Conservation (phyloP, 2,888 invertebrate genomes). For the Cecidostiba fungosa region DNA sequence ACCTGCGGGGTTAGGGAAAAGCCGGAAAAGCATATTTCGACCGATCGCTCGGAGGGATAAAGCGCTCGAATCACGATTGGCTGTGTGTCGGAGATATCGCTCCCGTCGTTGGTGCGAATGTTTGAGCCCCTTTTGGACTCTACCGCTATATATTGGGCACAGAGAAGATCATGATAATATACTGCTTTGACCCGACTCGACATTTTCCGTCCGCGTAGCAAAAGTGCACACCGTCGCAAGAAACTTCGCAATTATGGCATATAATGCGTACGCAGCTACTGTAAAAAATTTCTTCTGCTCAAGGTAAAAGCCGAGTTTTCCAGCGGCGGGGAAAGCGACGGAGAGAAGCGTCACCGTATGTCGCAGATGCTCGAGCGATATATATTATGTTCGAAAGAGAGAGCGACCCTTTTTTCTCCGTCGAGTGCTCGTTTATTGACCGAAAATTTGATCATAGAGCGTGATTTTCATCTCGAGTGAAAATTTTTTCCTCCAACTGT, state of each 20-base stretch:
- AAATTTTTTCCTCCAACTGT: neutral
- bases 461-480: conserved; percentile 7
- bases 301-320: neutral
- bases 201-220: neutral
- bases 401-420: neutral
- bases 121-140: neutral
- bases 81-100: neutral
- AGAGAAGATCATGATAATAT: neutral
- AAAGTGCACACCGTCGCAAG: neutral
- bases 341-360: neutral
- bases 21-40: conserved; percentile 52
- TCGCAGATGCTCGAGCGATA: conserved; percentile 28
- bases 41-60: conserved; percentile 64
- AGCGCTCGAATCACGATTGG: conserved; percentile 68
- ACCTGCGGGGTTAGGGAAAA: conserved; percentile 37
- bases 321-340: conserved; percentile 11
- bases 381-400: neutral
- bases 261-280: neutral
- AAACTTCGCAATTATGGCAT: conserved; percentile 12
- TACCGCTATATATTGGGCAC: conserved; percentile 54
- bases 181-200: neutral
- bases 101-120: neutral
- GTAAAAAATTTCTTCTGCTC: conserved; percentile 24
- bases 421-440: neutral
- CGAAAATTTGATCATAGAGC: neutral